Conservation (phyloP, 2,113 vertebrate species). For the Centropristis striata region DNA sequence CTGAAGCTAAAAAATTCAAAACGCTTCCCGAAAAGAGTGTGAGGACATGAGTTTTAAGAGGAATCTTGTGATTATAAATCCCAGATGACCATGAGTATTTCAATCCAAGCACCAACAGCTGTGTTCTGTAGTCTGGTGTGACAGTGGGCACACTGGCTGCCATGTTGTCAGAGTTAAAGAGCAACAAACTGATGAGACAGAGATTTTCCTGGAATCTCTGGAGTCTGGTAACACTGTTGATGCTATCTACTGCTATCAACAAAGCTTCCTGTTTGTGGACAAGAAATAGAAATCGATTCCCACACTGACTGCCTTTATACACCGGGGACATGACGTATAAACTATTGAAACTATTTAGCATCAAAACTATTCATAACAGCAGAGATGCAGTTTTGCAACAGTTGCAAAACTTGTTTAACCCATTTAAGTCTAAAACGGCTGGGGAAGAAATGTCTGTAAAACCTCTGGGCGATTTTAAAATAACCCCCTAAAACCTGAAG, state of each 20-base stretch:
- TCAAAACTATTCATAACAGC: too few relatives aligned
- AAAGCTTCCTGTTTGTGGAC: background rate
- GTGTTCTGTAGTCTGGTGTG: slow-evolving; percentile 9
- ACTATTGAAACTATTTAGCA: too few relatives aligned
- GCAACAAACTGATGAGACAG: slow-evolving; percentile 9
- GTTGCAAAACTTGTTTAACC: too few relatives aligned
- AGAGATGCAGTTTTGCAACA: too few relatives aligned
- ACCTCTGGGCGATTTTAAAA: too few relatives aligned
- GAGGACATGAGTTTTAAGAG: slow-evolving; percentile 17
- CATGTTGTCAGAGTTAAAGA: background rate
- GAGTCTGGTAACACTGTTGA: slow-evolving; percentile 15
- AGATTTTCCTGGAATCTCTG: slow-evolving; percentile 5
- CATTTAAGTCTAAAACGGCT: too few relatives aligned
- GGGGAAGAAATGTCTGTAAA: too few relatives aligned
- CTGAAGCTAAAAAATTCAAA: background rate
- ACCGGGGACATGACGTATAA: too few relatives aligned
- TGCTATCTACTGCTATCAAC: background rate
- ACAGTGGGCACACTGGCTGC: slow-evolving; percentile 8
- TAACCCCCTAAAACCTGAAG: too few relatives aligned
- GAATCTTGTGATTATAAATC: background rate
- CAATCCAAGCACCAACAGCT: slow-evolving; percentile 17
- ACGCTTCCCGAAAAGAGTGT: background rate
- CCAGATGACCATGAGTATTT: background rate
- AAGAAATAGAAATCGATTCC: too few relatives aligned
- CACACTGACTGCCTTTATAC: too few relatives aligned